Evolutionary conservation across 2,113 vertebrate genomes (phyloP), one percentile per base, ranked within the genome.

Genomic region (Harpagus bidentatus): DNA sequence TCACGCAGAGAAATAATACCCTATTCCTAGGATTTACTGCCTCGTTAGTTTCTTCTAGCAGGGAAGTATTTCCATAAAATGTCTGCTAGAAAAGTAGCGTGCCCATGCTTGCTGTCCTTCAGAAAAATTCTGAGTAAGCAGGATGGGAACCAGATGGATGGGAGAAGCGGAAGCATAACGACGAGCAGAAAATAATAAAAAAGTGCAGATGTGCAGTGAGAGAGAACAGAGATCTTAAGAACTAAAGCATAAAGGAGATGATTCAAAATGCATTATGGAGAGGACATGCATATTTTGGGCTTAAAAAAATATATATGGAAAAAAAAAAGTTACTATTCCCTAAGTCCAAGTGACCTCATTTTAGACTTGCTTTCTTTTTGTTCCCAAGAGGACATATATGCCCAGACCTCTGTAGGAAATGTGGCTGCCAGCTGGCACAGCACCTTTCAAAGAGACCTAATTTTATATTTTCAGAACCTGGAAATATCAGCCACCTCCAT

Each of bases 401-500:
- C 36, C 76, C 32, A 84, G 48, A 88, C 32, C 29, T 93, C 34
- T 48, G 14, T 42, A 77, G 67, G 43, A 93, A 82, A 67, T 96
- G 50, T 91, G 70, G 26, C 47, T 96, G 77, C 88, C 92, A 91
- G 81, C 66, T 92, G 92, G 63, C 80, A 77, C 77, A 87, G 31
- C 59, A 81, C 83, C 74, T 93, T 91, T 96, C 21, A 52, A 23
- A 86, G 72, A 59, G 63, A 82, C 45, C n/a, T 94, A 42, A 76
- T 72, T 94, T 92, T 94, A 25, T 65, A 38, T 91, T 83, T 96
- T 31, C 67, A 91, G 71, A 88, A 72, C n/a, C 63, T 88, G 59
- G 31, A 62, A 78, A 10, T 88, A 38, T 56, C 20, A 26, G 45
- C 25, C 25, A 29, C 43, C 13, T 82, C 50, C 48, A 34, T 77